phyloP scores from a whole-genome alignment of 2,888 invertebrate species.

The Bellardia bayeri region DNA sequence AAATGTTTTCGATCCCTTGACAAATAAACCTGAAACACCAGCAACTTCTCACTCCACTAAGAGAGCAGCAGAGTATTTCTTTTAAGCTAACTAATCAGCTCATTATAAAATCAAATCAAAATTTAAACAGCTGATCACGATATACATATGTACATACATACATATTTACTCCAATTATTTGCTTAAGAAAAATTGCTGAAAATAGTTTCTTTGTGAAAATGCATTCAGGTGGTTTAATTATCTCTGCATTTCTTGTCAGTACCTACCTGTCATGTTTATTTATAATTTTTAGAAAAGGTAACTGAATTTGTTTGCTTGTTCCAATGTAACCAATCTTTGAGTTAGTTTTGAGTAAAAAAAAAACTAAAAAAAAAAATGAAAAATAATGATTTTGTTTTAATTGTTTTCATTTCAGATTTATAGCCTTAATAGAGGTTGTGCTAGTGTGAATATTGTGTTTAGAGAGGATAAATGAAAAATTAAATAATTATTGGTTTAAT shows the following conservation, averaged over 20 bases:
- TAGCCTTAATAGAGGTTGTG: neutral
- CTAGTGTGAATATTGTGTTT: conserved; percentile 16
- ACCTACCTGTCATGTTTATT: conserved; percentile 20
- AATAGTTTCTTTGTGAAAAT: conserved; percentile 34
- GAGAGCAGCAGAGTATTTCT: neutral
- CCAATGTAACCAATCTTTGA: conserved; percentile 43
- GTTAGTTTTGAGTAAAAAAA: conserved; percentile 49
- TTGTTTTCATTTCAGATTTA: neutral
- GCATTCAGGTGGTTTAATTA: neutral
- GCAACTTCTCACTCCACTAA: neutral
- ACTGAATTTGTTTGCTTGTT: conserved; percentile 17
- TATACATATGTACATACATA: no score
- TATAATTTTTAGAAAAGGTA: neutral
- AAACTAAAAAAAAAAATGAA: conserved; percentile 49
- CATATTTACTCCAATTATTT: conserved; percentile 19
- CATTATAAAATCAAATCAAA: conserved; percentile 22
- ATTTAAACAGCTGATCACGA: conserved; percentile 63
- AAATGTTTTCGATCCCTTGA: neutral
- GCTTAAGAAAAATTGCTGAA: neutral
- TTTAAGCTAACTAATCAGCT: conserved; percentile 35
- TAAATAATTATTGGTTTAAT: conserved; percentile 8
- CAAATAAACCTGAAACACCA: neutral
- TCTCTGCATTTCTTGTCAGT: neutral
- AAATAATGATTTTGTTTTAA: conserved; percentile 10
- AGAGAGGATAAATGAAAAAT: neutral